These are phyloP conservation scores for Nebria salina DNA, from an alignment of 2,888 invertebrate genomes.

Conservation along the genomic window DNA sequence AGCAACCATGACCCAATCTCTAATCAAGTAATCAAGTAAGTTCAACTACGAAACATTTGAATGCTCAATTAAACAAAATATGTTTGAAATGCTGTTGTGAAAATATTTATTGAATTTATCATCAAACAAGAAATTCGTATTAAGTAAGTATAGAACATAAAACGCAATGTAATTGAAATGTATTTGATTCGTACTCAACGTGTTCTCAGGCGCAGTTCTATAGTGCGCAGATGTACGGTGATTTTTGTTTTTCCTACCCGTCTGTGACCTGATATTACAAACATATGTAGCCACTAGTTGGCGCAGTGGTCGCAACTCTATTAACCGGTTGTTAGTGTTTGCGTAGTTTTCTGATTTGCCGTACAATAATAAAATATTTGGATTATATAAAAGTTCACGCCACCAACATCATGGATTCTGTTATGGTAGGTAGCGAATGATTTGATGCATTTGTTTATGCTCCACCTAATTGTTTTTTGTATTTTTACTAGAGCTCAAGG, in stretches of 20 bases:
- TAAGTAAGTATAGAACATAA: not conserved
- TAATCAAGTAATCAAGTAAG: not conserved
- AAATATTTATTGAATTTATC: not conserved
- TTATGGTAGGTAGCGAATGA: slow-evolving; percentile 26
- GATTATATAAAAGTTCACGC: slow-evolving; percentile 12
- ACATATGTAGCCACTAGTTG: slow-evolving; percentile 18
- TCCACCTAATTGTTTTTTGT: not conserved
- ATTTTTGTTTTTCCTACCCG: not conserved
- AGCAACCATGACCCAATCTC: not conserved
- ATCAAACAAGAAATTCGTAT: not conserved
- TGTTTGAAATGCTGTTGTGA: slow-evolving; percentile 5
- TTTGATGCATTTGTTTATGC: not conserved
- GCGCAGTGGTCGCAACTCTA: slow-evolving; percentile 13
- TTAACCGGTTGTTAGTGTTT: slow-evolving; percentile 22
- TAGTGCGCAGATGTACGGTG: not conserved
- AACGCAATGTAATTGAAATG: not conserved
- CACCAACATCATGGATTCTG: slow-evolving; percentile 27
- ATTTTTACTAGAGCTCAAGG: not conserved
- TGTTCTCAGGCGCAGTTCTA: not conserved
- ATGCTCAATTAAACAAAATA: not conserved
- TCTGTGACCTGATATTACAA: not conserved
- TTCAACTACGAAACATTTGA: slow-evolving; percentile 5
- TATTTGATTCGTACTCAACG: not conserved
- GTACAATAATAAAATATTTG: not conserved
- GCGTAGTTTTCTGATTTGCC: not conserved